A percentile compares a stretch with the other conserved stretches of the same genome.
Conservation (phyloP, 2,113 vertebrate species). For the Fukomys damarensis region DNA sequence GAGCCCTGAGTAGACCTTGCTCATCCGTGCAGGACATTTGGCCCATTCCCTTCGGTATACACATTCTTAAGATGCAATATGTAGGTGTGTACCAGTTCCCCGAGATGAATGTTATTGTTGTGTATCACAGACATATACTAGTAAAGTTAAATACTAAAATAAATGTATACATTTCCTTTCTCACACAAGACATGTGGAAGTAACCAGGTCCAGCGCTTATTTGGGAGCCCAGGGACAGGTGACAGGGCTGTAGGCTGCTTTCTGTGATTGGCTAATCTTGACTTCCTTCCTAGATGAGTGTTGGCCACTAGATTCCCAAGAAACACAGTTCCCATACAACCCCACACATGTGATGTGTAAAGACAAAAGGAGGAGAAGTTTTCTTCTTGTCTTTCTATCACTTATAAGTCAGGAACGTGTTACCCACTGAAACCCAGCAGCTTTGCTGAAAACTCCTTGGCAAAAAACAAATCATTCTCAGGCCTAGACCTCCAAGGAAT, state of each 20-base stretch:
- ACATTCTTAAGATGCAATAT: not conserved
- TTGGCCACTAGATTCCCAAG: not conserved
- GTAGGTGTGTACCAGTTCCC: not conserved
- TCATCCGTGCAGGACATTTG: not conserved
- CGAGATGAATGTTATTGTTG: not conserved
- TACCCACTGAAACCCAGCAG: not conserved
- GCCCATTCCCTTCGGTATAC: not conserved
- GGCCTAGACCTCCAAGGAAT: not conserved
- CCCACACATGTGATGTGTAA: not conserved
- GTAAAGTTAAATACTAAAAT: not conserved
- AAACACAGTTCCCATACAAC: not conserved
- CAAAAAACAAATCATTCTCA: not conserved
- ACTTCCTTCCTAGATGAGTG: not conserved
- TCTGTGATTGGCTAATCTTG: not conserved
- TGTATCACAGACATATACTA: not conserved
- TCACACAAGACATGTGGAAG: not conserved
- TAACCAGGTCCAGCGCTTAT: not conserved
- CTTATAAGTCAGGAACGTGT: slow-evolving; percentile 13
- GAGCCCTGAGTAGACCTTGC: not conserved
- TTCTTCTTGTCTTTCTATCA: not conserved
- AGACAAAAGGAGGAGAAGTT: not conserved
- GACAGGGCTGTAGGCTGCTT: not conserved
- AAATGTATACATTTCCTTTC: not conserved
- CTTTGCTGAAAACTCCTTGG: slow-evolving; percentile 2
- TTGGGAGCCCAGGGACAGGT: not conserved